Percentiles rank a stretch among this genome's conserved stretches.
These are phyloP conservation scores for Pseudochaenichthys georgianus DNA, from an alignment of 2,797 vertebrate genomes.

Conservation along the genomic window DNA sequence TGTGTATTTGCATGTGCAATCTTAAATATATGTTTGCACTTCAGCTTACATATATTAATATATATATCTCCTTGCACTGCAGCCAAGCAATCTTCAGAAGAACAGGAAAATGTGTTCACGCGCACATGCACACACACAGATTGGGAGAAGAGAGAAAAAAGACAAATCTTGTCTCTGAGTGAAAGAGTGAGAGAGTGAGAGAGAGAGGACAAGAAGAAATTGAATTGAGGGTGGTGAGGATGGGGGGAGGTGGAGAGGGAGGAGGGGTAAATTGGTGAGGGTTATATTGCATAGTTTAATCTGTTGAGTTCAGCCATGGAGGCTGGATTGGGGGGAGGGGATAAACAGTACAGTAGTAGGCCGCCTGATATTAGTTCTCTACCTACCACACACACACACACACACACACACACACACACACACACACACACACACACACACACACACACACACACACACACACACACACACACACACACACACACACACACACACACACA, in stretches of 20 bases:
- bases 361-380: constrained; percentile 68
- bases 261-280: constrained; percentile 77
- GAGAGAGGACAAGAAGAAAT: constrained; percentile 68
- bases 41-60: constrained; percentile 15
- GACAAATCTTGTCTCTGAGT: constrained; percentile 80
- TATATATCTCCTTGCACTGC: constrained; percentile 34
- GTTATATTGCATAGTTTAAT: constrained; percentile 89
- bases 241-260: constrained; percentile 46
- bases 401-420: constrained; percentile 8
- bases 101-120: constrained; percentile 54
- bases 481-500: constrained; percentile 11
- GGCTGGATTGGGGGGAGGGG: constrained; percentile 72
- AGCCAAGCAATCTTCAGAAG: constrained; percentile 67
- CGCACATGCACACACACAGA: constrained; percentile 41
- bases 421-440: neutral
- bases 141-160: constrained; percentile 62
- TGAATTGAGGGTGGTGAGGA: constrained; percentile 74
- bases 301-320: constrained; percentile 81
- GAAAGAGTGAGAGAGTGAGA: constrained; percentile 53
- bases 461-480: constrained; percentile 12
- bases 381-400: constrained; percentile 31
- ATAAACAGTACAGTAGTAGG: constrained; percentile 67
- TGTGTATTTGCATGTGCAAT: constrained; percentile 9
- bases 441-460: neutral
- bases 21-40: constrained; percentile 10